Evolutionary conservation across 2,888 invertebrate genomes (phyloP).

Genomic region (Monochamus alternatus): DNA sequence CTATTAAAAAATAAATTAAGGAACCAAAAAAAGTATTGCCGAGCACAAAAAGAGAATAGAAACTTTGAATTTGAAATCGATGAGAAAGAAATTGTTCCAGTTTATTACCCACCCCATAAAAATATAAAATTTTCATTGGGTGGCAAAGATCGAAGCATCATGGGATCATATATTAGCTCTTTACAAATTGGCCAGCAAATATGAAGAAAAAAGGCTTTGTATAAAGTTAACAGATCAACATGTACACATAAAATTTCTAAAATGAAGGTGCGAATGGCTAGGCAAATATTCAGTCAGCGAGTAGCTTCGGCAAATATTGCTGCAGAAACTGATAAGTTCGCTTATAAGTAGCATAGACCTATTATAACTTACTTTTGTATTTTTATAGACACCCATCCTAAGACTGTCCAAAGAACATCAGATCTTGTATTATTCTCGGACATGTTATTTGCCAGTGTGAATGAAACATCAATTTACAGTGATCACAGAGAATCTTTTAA

Average conservation of each 20-base stretch:
- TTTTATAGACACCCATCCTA: slow-evolving; percentile 7
- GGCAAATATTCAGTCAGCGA: background rate
- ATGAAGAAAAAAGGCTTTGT: background rate
- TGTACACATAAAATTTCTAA: background rate
- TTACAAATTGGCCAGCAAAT: background rate
- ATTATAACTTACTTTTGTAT: background rate
- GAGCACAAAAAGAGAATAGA: background rate
- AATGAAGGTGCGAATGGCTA: slow-evolving; percentile 1
- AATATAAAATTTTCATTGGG: background rate
- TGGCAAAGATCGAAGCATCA: background rate
- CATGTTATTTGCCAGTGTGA: slow-evolving; percentile 28
- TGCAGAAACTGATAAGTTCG: background rate
- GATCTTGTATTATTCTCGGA: background rate
- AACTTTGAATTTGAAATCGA: background rate
- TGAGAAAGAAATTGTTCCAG: background rate
- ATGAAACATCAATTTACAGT: slow-evolving; percentile 1
- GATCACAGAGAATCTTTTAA: slow-evolving; percentile 5
- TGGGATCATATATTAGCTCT: slow-evolving; percentile 33
- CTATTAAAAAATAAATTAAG: slow-evolving; percentile 1
- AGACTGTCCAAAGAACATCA: too few relatives aligned
- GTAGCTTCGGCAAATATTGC: background rate
- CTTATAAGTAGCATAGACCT: background rate
- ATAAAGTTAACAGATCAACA: background rate
- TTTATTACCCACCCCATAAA: background rate
- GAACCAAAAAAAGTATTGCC: background rate